phyloP scores from a whole-genome alignment of 37 sponge, comb jelly and placozoan species.

The Ephydatia muelleri region DNA sequence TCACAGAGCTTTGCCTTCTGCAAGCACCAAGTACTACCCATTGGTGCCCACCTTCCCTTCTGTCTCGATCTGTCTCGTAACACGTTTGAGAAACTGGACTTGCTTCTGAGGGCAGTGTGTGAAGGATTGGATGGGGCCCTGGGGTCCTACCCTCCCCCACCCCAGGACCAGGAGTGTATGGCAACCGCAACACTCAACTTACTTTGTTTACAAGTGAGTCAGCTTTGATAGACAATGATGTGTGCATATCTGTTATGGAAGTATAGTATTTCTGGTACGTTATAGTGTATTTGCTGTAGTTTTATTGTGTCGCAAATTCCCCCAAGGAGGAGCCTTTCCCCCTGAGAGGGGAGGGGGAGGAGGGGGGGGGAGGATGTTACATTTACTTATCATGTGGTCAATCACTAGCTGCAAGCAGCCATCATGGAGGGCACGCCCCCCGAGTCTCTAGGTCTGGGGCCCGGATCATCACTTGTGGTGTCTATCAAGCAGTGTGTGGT shows the following conservation, averaged over 20 bases:
- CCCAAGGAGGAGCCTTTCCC: no score
- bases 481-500: slow-evolving; percentile 87
- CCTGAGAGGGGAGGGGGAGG: no score
- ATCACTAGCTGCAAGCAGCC: slow-evolving; percentile 76
- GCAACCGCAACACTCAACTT: slow-evolving; percentile 77
- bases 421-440: slow-evolving; percentile 53
- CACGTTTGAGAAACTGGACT: slow-evolving; percentile 76
- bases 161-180: slow-evolving; percentile 87
- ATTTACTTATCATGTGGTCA: background rate
- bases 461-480: slow-evolving; percentile 70
- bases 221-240: background rate
- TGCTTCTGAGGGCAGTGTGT: slow-evolving; percentile 67
- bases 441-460: slow-evolving; percentile 41
- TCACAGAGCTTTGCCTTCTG: slow-evolving; percentile 74
- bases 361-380: background rate
- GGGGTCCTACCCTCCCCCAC: slow-evolving; percentile 34
- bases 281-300: no score
- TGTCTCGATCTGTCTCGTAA: slow-evolving; percentile 66
- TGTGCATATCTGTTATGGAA: background rate
- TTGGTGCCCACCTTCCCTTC: slow-evolving; percentile 75
- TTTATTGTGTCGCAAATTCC: no score
- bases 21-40: slow-evolving; percentile 8
- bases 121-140: slow-evolving; percentile 33
- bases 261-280: no score
- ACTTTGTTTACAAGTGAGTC: slow-evolving; percentile 72